Conservation (phyloP, 2,888 invertebrate species). For the Myathropa florea region DNA sequence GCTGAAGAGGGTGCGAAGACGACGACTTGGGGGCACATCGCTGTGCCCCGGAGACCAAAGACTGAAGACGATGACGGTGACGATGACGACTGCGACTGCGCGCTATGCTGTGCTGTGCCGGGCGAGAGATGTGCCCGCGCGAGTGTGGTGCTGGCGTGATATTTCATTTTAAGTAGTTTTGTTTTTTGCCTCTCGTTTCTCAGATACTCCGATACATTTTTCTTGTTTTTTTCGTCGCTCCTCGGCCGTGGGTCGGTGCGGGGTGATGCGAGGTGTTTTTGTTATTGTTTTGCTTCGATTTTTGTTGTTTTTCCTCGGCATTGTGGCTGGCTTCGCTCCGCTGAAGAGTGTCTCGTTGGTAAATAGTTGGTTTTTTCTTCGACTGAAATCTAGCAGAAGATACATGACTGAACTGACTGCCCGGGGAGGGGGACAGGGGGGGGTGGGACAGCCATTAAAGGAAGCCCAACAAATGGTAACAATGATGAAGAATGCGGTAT, state of each 20-base stretch:
- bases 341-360: not conserved
- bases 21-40: not conserved
- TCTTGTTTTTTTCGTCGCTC: not conserved
- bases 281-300: slow-evolving; percentile 59
- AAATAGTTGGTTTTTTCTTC: not conserved
- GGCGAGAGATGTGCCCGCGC: not conserved
- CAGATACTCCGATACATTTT: not conserved
- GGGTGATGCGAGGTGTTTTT: slow-evolving; percentile 24
- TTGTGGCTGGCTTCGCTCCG: not conserved
- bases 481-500: slow-evolving; percentile 66
- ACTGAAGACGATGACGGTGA: slow-evolving; percentile 17
- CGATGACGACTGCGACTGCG: not conserved
- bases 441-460: slow-evolving; percentile 41
- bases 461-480: slow-evolving; percentile 50
- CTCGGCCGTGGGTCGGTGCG: too few relatives aligned
- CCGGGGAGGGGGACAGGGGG: not conserved
- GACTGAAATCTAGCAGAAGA: not conserved
- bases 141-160: slow-evolving; percentile 56
- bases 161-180: slow-evolving; percentile 69
- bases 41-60: not conserved
- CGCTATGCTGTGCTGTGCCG: not conserved
- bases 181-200: slow-evolving; percentile 1
- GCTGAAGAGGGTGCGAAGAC: slow-evolving; percentile 7
- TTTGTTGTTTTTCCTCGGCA: slow-evolving; percentile 51
- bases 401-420: not conserved